A percentile compares a stretch with the other conserved stretches of the same genome.
phyloP scores from a whole-genome alignment of 2,113 vertebrate genomes.

The Sphaerodactylus townsendi region DNA sequence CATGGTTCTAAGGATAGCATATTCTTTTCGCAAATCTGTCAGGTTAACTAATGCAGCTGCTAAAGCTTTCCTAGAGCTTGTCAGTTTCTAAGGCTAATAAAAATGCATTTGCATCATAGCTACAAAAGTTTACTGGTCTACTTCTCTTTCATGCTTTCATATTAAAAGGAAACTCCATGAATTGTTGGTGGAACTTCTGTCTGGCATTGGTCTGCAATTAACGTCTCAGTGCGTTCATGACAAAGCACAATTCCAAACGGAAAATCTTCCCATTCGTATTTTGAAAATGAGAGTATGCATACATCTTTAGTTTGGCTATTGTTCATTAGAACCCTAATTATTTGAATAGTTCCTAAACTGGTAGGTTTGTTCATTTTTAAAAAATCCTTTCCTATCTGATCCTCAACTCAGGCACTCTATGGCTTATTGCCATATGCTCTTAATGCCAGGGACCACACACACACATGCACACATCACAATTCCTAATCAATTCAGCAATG shows the following conservation, averaged over 20 bases:
- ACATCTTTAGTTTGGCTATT: background rate
- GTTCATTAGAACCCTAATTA: background rate
- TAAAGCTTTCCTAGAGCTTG: conserved; percentile 61
- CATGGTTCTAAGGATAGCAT: conserved; percentile 75
- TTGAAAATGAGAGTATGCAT: background rate
- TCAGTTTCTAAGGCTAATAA: conserved; percentile 59
- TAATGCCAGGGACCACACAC: background rate
- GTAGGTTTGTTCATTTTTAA: background rate
- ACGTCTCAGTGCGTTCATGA: background rate
- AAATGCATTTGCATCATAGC: conserved; percentile 42
- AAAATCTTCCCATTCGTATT: background rate
- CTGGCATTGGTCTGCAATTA: conserved; percentile 14
- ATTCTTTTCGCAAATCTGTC: conserved; percentile 79
- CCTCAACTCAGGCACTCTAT: background rate
- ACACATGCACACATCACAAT: background rate
- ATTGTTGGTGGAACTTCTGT: background rate
- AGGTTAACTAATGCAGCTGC: conserved; percentile 72
- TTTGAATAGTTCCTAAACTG: background rate
- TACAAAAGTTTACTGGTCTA: conserved; percentile 26
- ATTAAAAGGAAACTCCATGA: conserved; percentile 26
- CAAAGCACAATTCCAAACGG: background rate
- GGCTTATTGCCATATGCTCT: conserved; percentile 27
- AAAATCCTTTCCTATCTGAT: background rate
- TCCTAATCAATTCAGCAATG: background rate
- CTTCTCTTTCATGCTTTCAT: conserved; percentile 30